A percentile compares a stretch with the other conserved stretches of the same genome.
phyloP scores from a whole-genome alignment of 1,140 invertebrate species.

The Scaptomyza hsui region DNA sequence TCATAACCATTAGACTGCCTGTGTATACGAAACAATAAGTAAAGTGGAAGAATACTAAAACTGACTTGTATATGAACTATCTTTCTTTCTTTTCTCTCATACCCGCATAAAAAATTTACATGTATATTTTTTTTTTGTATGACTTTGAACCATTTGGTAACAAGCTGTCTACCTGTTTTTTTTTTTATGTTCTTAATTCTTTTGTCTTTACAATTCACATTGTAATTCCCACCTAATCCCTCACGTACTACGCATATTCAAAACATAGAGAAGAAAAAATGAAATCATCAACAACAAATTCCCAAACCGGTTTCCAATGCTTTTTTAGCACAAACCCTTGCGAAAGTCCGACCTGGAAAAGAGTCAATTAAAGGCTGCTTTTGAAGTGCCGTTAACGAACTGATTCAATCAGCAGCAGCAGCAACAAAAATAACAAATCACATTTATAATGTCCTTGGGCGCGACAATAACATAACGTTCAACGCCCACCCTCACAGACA shows the following conservation, averaged over 20 bases:
- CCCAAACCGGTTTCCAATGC: constrained; percentile 34
- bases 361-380: constrained; percentile 1
- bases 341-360: constrained; percentile 15
- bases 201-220: constrained; percentile 19
- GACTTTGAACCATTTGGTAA: background rate
- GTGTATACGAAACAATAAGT: too few relatives aligned
- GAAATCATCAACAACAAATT: constrained; percentile 68
- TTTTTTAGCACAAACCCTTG: constrained; percentile 30
- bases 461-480: constrained; percentile 34
- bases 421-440: constrained; percentile 10
- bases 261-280: constrained; percentile 34
- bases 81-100: background rate
- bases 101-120: background rate
- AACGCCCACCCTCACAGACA: constrained; percentile 43
- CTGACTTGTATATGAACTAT: too few relatives aligned
- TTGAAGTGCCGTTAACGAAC: constrained; percentile 11
- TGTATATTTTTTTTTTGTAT: background rate
- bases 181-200: constrained; percentile 22
- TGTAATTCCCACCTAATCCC: constrained; percentile 1
- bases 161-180: constrained; percentile 12
- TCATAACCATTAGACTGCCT: too few relatives aligned
- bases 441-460: constrained; percentile 42
- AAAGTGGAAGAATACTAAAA: too few relatives aligned
- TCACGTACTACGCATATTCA: constrained; percentile 13
- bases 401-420: constrained; percentile 4